phyloP scores from a whole-genome alignment of 1,140 invertebrate genomes.

The Zaprionus inermis region DNA sequence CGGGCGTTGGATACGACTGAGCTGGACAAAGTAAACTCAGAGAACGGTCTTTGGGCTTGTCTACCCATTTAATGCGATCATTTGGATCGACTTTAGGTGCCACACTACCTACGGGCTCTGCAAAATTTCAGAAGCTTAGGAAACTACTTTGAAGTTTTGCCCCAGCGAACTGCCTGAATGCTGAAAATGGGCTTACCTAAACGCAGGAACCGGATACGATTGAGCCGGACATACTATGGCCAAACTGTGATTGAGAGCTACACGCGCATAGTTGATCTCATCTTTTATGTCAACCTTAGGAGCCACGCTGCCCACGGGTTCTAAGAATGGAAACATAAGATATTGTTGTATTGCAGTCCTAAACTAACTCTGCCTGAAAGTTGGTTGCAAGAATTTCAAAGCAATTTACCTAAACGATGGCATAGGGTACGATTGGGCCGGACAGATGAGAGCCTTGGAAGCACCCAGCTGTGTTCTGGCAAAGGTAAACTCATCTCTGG shows the following conservation, averaged over 20 bases:
- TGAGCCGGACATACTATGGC: constrained; percentile 88
- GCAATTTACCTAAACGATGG: constrained; percentile 86
- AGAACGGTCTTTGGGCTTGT: constrained; percentile 55
- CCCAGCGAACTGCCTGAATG: constrained; percentile 41
- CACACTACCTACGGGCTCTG: constrained; percentile 91
- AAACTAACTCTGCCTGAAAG: constrained; percentile 41
- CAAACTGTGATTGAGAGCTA: constrained; percentile 83
- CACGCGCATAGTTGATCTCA: constrained; percentile 70
- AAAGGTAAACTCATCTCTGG: constrained; percentile 85
- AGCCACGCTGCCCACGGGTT: constrained; percentile 89
- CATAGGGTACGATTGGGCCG: constrained; percentile 88
- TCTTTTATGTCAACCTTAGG: constrained; percentile 86
- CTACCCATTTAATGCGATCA: constrained; percentile 84
- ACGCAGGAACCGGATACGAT: constrained; percentile 87
- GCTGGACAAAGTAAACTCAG: constrained; percentile 87
- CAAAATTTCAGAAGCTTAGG: constrained; percentile 14
- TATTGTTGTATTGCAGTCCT: not conserved
- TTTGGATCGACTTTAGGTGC: constrained; percentile 90
- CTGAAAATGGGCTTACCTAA: constrained; percentile 85
- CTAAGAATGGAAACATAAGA: constrained; percentile 73
- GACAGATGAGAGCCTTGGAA: constrained; percentile 87
- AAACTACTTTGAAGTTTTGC: not conserved
- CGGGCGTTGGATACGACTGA: constrained; percentile 88
- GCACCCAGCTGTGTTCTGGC: constrained; percentile 75
- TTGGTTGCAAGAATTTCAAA: constrained; percentile 25